Base-by-base conservation (phyloP, 2,888 invertebrate species). In the Coenonympha arcania region DNA sequence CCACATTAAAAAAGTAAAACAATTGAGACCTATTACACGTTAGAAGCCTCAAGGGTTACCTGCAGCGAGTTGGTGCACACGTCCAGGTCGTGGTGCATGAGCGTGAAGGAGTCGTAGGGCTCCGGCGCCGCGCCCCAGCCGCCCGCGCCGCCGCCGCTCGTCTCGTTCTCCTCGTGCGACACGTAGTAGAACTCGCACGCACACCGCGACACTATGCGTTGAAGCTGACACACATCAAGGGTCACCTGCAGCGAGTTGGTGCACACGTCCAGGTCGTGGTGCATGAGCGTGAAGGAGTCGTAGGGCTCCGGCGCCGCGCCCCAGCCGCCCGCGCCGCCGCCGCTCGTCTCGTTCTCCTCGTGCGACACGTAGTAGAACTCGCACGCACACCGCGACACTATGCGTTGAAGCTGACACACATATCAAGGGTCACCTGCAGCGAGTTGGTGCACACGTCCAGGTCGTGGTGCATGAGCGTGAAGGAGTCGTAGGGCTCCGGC, bases 101-200 rank as follows among this genome's bases (percentile, higher is more conserved):
- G 88, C 0, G 98, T 98, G 75, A 99, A 98, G 2, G 97, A 96
- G 87, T 99, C 98, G 37, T 96, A 96, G 1, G 96, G 95, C 64
- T 79, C 71, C 54, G 94, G 93, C 63, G 94, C 93, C 58, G 91
- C 89, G 52, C 92, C 90, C 92, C 95, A 95, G 1, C 91, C 90
- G 30, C 91, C 91, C 50, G 64, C 68, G 19, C 61, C 63, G 46
- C 66, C 65, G 13, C 65, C 58, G 24, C 84, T 87, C 13, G 87
- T 88, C 54, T 92, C 89, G 55, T 89, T 88, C 69, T 95, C 95
- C 43, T 97, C 97, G 71, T 96, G 98, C 55, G 94, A 93, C 44
- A 95, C 96, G 76, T 97, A 99, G 87, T 96, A 98, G 82, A 99
- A 97, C 87, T 99, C 98, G 82, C 99, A 99, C 69, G 95, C 95